Percentiles rank a stretch among this genome's conserved stretches.
Evolutionary conservation across 2,888 invertebrate species (phyloP).

Genomic region (Apodemia zela): DNA sequence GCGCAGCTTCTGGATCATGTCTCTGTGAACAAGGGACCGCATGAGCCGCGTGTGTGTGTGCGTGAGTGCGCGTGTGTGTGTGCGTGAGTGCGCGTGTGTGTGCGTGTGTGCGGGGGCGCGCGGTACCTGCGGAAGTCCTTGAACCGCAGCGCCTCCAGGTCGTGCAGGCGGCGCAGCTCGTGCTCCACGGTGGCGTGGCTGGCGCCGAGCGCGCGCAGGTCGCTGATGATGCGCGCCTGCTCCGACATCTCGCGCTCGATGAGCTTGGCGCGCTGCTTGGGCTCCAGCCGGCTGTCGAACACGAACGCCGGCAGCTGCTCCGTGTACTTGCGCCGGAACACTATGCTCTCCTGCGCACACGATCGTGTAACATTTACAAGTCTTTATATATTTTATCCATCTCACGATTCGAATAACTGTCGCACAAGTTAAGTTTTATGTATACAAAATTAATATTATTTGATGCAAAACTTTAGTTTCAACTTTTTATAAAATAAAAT

Average conservation of each 20-base stretch:
- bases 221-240: slow-evolving; percentile 96
- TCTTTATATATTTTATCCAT: neutral
- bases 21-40: slow-evolving; percentile 69
- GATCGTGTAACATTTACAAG: no score
- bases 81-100: neutral
- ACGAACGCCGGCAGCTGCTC: slow-evolving; percentile 91
- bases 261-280: slow-evolving; percentile 92
- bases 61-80: no score
- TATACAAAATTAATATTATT: no score
- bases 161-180: slow-evolving; percentile 94
- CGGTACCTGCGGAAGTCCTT: slow-evolving; percentile 91
- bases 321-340: slow-evolving; percentile 83
- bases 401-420: no score
- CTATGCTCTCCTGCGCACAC: slow-evolving; percentile 82
- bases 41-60: neutral
- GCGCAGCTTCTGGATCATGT: slow-evolving; percentile 94
- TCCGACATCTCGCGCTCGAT: slow-evolving; percentile 99
- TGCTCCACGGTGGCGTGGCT: slow-evolving; percentile 94
- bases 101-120: neutral
- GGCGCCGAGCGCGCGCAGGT: slow-evolving; percentile 92
- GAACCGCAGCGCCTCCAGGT: slow-evolving; percentile 95
- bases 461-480: no score
- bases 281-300: slow-evolving; percentile 88
- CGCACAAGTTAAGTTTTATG: no score
- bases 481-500: no score